Percentiles rank a stretch among this genome's conserved stretches.
phyloP scores from a whole-genome alignment of 2,888 invertebrate genomes.

The Germaria angustata region DNA sequence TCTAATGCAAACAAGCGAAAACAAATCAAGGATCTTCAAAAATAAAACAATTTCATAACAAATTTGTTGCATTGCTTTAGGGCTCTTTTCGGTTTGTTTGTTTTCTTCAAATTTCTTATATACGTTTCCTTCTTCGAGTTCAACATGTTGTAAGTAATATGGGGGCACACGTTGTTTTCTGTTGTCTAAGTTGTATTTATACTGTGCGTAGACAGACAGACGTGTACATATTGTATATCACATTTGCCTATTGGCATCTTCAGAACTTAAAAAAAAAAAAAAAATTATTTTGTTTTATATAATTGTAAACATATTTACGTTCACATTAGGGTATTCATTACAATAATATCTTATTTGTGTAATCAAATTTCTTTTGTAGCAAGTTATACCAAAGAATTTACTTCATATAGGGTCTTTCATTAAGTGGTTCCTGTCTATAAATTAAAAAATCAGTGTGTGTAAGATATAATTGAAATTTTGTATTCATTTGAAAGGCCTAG shows the following conservation, averaged over 20 bases:
- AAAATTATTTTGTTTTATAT: too few species aligned
- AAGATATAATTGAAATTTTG: too few species aligned
- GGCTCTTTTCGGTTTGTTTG: slow-evolving; percentile 23
- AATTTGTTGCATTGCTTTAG: slow-evolving; percentile 43
- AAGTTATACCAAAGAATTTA: too few species aligned
- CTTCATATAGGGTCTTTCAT: too few species aligned
- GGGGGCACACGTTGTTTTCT: neutral
- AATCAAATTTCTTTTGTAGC: too few species aligned
- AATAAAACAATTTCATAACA: slow-evolving; percentile 21
- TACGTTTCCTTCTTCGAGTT: neutral
- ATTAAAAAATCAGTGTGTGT: too few species aligned
- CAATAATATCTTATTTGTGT: too few species aligned
- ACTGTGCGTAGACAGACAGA: neutral
- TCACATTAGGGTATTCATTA: too few species aligned
- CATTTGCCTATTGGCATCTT: neutral
- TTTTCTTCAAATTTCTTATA: slow-evolving; percentile 28
- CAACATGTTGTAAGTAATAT: neutral
- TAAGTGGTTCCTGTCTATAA: too few species aligned
- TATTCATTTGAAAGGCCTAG: too few species aligned
- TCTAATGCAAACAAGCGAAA: neutral
- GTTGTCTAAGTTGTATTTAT: slow-evolving; percentile 36
- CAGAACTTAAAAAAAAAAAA: too few species aligned
- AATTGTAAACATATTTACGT: too few species aligned
- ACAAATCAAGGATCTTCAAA: neutral
- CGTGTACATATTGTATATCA: neutral